These are phyloP conservation scores for Exephanes ischioxanthus DNA, from an alignment of 2,888 invertebrate species.

Conservation along the genomic window DNA sequence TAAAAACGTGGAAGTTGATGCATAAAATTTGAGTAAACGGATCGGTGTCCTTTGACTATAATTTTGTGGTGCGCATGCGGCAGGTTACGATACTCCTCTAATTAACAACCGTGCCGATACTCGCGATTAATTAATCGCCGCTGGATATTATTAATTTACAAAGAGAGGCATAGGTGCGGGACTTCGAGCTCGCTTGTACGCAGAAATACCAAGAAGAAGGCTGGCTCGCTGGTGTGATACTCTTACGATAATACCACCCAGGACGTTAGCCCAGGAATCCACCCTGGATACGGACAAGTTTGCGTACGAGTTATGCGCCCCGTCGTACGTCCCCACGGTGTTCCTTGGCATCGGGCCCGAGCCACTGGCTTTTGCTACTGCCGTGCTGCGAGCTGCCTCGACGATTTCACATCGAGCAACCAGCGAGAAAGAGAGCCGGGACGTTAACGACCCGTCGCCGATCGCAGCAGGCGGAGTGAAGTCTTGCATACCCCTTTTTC, in stretches of 20 bases:
- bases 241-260: constrained; percentile 62
- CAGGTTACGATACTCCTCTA: constrained; percentile 33
- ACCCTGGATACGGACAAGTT: constrained; percentile 78
- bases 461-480: constrained; percentile 65
- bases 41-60: constrained; percentile 15
- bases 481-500: constrained; percentile 35
- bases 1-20: neutral
- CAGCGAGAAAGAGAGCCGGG: constrained; percentile 63
- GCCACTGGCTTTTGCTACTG: constrained; percentile 60
- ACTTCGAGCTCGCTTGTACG: constrained; percentile 17
- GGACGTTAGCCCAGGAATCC: constrained; percentile 44
- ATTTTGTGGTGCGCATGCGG: constrained; percentile 32
- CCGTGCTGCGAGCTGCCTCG: constrained; percentile 40
- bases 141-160: constrained; percentile 62
- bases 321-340: constrained; percentile 52
- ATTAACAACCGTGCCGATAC: constrained; percentile 50
- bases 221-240: constrained; percentile 24
- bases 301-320: constrained; percentile 80
- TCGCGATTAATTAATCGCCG: constrained; percentile 61
- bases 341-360: constrained; percentile 62
- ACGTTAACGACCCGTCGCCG: constrained; percentile 73
- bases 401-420: constrained; percentile 60
- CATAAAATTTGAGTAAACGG: neutral
- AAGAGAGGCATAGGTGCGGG: constrained; percentile 11
- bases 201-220: constrained; percentile 12